Evolutionary conservation across 37 sponge, comb jelly and placozoan species (phyloP), one percentile per base, ranked within the genome.

Genomic region (Hormiphora californensis): DNA sequence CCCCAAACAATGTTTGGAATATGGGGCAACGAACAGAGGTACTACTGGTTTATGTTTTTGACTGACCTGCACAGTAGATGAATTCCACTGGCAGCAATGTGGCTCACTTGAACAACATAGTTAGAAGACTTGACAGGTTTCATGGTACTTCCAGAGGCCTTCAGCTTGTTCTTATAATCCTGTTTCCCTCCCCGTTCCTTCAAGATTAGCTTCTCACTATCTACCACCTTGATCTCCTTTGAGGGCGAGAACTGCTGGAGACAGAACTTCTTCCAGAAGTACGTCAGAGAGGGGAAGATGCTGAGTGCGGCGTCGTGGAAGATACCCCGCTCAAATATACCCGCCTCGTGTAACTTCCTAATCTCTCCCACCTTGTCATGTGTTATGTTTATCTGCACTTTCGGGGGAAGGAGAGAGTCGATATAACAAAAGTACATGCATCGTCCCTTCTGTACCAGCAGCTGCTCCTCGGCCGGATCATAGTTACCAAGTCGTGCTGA

Each of bases 191-290:
- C 35, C 28, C 67, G 34, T 33, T 65, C 67, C 67, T 65, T 65
- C 67, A 65, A 33, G 33, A 65, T 65, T 39, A 65, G 67, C 35
- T 65, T 65, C 11, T 65, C 67, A 1, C 8, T 4, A 2, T 65
- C 67, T 11, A 65, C 33, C 17, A 65, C 35, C 5, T 30, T 19
- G 11, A 65, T 19, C n/a, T n/a, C n/a, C 7, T 65, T 33, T 11
- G 37, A 33, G 34, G 67, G 67, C 9, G 37, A 35, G 37, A 36
- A 33, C 28, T 39, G 21, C 37, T 65, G 67, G 19, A 65, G 67
- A 65, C 67, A 65, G 67, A 65, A 65, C 37, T 65, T 65, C 67
- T 65, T 65, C 67, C 67, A 65, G 67, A 65, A 65, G 28, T 65
- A 65, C 38, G 67, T 65, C 38, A 65, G 67, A 11, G 9, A 5